Conservation (phyloP, 2,113 vertebrate species). For the Andinoacara biseriatus region DNA sequence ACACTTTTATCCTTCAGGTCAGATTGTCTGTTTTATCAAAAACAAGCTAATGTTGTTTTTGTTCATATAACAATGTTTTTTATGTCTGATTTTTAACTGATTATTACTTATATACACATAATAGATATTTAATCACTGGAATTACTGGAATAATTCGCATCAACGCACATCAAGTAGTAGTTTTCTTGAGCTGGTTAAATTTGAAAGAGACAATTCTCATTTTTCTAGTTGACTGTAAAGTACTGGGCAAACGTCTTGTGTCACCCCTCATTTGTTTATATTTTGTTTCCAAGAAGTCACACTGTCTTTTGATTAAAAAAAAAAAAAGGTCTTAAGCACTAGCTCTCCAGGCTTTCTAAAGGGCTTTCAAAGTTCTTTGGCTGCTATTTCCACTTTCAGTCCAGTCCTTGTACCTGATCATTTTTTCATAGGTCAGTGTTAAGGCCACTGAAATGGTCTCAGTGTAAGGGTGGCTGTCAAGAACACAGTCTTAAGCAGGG, state of each 20-base stretch:
- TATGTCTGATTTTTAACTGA: neutral
- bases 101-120: neutral
- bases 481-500: neutral
- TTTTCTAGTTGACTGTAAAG: neutral
- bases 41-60: constrained; percentile 24
- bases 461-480: neutral
- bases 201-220: neutral
- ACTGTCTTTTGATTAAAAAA: neutral
- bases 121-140: neutral
- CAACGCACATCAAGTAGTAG: neutral
- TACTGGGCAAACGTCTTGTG: neutral
- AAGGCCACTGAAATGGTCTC: neutral
- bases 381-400: neutral
- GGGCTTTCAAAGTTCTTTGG: neutral
- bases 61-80: neutral
- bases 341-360: neutral
- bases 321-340: neutral
- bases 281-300: neutral
- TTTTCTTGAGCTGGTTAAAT: neutral
- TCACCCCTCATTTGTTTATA: neutral
- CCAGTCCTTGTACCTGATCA: neutral
- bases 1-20: constrained; percentile 22
- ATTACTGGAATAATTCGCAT: neutral
- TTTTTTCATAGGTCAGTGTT: neutral
- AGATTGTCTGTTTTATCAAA: constrained; percentile 46